These are phyloP conservation scores for Erebia ligea DNA, from an alignment of 2,888 invertebrate genomes.

Conservation along the genomic window DNA sequence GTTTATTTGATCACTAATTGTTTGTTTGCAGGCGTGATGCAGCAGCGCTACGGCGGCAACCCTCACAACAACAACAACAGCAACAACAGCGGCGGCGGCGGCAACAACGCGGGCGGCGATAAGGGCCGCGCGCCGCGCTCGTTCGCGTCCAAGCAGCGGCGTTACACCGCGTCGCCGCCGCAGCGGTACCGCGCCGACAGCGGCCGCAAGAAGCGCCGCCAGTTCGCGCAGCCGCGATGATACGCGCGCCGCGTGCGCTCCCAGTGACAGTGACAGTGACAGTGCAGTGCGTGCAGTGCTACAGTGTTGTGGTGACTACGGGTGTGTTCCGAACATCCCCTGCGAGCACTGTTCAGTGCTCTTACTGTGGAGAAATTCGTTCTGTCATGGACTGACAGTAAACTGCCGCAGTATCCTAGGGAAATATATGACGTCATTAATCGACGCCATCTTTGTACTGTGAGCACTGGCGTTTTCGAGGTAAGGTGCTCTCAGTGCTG, in stretches of 20 bases:
- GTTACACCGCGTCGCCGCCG: conserved; percentile 50
- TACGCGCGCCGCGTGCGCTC: conserved; percentile 36
- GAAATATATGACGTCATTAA: no score
- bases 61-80: conserved; percentile 43
- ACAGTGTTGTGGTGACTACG: background rate
- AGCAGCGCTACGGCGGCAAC: conserved; percentile 58
- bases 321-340: no score
- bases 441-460: no score
- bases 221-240: conserved; percentile 61
- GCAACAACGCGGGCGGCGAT: conserved; percentile 13
- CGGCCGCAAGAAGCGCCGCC: conserved; percentile 59
- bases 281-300: background rate
- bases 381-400: no score
- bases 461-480: no score
- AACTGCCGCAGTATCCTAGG: no score
- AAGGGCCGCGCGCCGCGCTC: conserved; percentile 51
- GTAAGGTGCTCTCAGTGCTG: no score
- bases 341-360: no score
- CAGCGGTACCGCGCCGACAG: conserved; percentile 40
- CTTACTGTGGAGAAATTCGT: no score
- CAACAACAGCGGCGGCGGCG: background rate
- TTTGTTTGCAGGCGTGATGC: conserved; percentile 63
- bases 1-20: no score
- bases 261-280: background rate
- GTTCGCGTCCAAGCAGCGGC: conserved; percentile 58